These are phyloP conservation scores for Caenorhabditis sp. DNA, from an alignment of 2,888 invertebrate genomes.

Conservation along the genomic window DNA sequence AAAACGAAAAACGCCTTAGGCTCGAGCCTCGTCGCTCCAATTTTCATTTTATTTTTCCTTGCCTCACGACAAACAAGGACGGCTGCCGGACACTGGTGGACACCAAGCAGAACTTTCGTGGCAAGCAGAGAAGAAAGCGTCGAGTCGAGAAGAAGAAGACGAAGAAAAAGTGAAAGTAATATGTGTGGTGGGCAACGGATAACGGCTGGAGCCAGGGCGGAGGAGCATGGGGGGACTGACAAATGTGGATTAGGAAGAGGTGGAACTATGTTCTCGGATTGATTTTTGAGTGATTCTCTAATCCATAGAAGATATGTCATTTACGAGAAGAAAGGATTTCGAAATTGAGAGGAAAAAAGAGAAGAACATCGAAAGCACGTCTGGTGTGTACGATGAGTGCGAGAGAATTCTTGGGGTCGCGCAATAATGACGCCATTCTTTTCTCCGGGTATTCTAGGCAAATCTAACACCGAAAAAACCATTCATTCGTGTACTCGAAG, in stretches of 20 bases:
- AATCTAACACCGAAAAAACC: no score
- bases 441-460: no score
- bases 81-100: conserved; percentile 9
- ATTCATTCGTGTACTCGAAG: background rate
- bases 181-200: no score
- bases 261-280: no score
- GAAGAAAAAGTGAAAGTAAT: conserved; percentile 8
- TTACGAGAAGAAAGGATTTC: no score
- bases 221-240: no score
- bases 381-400: background rate
- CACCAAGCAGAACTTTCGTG: conserved; percentile 5
- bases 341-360: background rate
- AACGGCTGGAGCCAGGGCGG: no score
- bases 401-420: background rate
- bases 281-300: no score
- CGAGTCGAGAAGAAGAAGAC: background rate
- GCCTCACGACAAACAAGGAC: conserved; percentile 16
- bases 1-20: conserved; percentile 6
- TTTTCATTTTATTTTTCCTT: conserved; percentile 14
- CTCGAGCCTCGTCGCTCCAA: background rate
- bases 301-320: no score
- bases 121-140: background rate
- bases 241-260: no score
- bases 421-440: conserved; percentile 13
- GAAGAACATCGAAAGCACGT: background rate